phyloP scores from a whole-genome alignment of 2,888 invertebrate genomes.

The Flexamia atlantica region DNA sequence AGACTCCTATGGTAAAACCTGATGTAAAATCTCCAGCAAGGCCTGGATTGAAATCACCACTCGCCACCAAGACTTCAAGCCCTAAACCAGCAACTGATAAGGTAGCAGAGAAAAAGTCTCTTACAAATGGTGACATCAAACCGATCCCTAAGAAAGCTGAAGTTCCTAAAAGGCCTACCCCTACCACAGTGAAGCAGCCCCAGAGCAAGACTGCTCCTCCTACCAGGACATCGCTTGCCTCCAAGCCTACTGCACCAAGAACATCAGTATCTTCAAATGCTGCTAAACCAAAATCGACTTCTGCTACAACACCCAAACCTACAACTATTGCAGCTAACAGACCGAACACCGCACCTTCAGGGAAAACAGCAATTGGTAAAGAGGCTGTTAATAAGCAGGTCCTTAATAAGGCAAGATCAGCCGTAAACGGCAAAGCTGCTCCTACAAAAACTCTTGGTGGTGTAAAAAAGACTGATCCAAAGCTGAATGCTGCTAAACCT shows the following conservation, averaged over 20 bases:
- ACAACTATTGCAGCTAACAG: conserved; percentile 69
- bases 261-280: conserved; percentile 63
- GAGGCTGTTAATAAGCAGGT: conserved; percentile 85
- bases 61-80: conserved; percentile 51
- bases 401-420: conserved; percentile 77
- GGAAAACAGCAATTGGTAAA: conserved; percentile 77
- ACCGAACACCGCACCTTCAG: conserved; percentile 69
- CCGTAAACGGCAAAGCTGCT: conserved; percentile 68
- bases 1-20: conserved; percentile 68
- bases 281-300: conserved; percentile 59
- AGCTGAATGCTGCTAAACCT: conserved; percentile 46
- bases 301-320: conserved; percentile 61
- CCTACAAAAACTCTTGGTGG: conserved; percentile 60
- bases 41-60: conserved; percentile 68
- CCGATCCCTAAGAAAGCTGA: conserved; percentile 69
- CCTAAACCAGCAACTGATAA: conserved; percentile 63
- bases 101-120: conserved; percentile 76
- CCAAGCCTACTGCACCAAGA: conserved; percentile 68
- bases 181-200: background rate
- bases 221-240: conserved; percentile 65
- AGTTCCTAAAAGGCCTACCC: conserved; percentile 63
- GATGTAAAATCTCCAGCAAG: conserved; percentile 72
- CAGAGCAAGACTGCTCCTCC: conserved; percentile 51
- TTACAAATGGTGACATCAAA: conserved; percentile 77
- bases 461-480: conserved; percentile 63